A percentile compares a stretch with the other conserved stretches of the same genome.
phyloP scores from a whole-genome alignment of 2,113 vertebrate genomes.

The Abramis brama region DNA sequence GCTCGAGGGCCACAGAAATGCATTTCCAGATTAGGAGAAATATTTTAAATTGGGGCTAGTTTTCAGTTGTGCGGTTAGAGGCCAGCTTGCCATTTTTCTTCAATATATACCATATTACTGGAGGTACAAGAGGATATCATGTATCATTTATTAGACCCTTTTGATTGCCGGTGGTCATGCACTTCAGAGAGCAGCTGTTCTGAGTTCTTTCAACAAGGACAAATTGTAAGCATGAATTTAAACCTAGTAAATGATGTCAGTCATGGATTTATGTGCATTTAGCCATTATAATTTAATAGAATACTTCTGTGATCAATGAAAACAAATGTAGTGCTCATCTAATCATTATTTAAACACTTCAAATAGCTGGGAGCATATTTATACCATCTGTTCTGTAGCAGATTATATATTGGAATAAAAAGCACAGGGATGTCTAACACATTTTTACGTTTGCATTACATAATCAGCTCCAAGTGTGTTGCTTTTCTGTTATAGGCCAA shows the following conservation, averaged over 20 bases:
- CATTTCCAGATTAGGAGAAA: neutral
- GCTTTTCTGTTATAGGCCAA: too few relatives aligned
- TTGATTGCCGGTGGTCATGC: neutral
- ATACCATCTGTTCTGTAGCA: neutral
- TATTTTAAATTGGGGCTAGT: neutral
- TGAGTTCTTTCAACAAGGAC: neutral
- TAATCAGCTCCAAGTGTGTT: too few relatives aligned
- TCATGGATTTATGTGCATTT: neutral
- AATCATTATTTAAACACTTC: neutral
- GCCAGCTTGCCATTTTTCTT: neutral
- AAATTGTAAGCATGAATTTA: neutral
- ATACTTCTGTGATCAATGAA: neutral
- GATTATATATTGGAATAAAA: neutral
- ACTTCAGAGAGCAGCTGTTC: neutral
- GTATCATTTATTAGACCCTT: constrained; percentile 5
- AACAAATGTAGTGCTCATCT: neutral
- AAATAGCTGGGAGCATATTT: neutral
- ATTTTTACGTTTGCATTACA: too few relatives aligned
- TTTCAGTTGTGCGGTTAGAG: constrained; percentile 1
- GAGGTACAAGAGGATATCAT: neutral
- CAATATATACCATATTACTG: constrained; percentile 4
- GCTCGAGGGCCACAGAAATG: neutral
- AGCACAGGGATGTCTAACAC: neutral
- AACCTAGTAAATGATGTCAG: neutral
- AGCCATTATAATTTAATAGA: neutral